Percentiles rank a stretch among this genome's conserved stretches.
These are phyloP conservation scores for Platycheirus albimanus DNA, from an alignment of 2,888 invertebrate genomes.

Conservation along the genomic window DNA sequence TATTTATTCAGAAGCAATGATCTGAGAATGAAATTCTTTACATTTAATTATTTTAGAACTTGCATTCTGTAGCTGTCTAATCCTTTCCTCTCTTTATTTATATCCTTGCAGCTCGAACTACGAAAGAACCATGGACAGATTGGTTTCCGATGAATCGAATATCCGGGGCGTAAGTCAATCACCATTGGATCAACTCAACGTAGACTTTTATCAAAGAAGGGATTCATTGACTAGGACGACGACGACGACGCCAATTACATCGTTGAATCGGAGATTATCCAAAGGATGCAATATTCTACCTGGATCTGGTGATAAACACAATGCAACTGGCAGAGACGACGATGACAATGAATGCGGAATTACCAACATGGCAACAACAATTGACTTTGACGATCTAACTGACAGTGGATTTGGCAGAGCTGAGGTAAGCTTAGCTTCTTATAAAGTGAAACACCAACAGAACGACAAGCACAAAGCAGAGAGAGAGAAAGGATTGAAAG, in stretches of 20 bases:
- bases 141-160: slow-evolving; percentile 80
- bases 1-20: slow-evolving; percentile 34
- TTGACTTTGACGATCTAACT: slow-evolving; percentile 74
- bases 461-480: slow-evolving; percentile 24
- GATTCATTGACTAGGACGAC: slow-evolving; percentile 38
- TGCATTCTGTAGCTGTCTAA: background rate
- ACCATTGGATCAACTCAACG: slow-evolving; percentile 76
- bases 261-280: slow-evolving; percentile 59
- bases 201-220: slow-evolving; percentile 67
- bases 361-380: slow-evolving; percentile 73
- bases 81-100: slow-evolving; percentile 5
- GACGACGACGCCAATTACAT: slow-evolving; percentile 24
- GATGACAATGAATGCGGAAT: slow-evolving; percentile 65
- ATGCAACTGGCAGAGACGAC: slow-evolving; percentile 24
- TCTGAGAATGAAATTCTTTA: slow-evolving; percentile 13
- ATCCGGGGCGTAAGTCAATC: slow-evolving; percentile 79
- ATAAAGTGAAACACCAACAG: background rate
- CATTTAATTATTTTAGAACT: slow-evolving; percentile 21
- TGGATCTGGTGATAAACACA: slow-evolving; percentile 53
- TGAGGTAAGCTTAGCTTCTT: slow-evolving; percentile 77
- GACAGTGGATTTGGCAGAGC: slow-evolving; percentile 74
- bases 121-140: slow-evolving; percentile 79
- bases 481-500: slow-evolving; percentile 65
- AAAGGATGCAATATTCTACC: slow-evolving; percentile 72
- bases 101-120: slow-evolving; percentile 76